Evolutionary conservation across 2,888 invertebrate species (phyloP), one percentile per base, ranked within the genome.

Genomic region (Cepaea hortensis): DNA sequence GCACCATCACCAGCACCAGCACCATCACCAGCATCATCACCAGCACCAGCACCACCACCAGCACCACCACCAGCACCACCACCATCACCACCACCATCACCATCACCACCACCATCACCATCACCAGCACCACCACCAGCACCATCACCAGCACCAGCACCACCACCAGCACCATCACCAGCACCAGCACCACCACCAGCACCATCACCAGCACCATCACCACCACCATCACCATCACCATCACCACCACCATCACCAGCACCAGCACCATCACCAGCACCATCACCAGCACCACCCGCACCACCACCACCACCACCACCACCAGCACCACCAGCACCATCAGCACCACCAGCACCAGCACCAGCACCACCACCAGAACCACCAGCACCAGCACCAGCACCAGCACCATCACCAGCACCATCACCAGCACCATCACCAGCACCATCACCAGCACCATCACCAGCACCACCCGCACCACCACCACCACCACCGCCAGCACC

Each of bases 351-450:
- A 80, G 20, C 62, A 80, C 18, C 80, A 80, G 62, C 80, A 80
- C 23, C 80, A 80, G 62, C 62, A 80, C 4, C 62, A 80, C n/a
- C 62, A 80, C 55, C 80, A 80, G 23, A 55, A 61, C 5, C 80
- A 80, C 62, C 65, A 81, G 46, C 20, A 35, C 77, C 7, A 35
- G 9, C 20, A 46, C 77, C 48, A 77, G 46, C 7, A 77, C 46
- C 48, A 77, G 7, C 7, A 77, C 77, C 46, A 77, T 20, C n/a
- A n/a, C n/a, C n/a, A n/a, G n/a, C n/a, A n/a, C n/a, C n/a, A n/a
- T n/a, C n/a, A n/a, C n/a, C n/a, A n/a, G n/a, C n/a, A n/a, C n/a
- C n/a, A n/a, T n/a, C n/a, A n/a, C n/a, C n/a, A n/a, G n/a, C n/a
- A n/a, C n/a, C n/a, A n/a, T n/a, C n/a, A n/a, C n/a, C n/a, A n/a